These are phyloP conservation scores for Brachionus asplanchnoidis DNA, from an alignment of 1,140 invertebrate species.

Conservation along the genomic window DNA sequence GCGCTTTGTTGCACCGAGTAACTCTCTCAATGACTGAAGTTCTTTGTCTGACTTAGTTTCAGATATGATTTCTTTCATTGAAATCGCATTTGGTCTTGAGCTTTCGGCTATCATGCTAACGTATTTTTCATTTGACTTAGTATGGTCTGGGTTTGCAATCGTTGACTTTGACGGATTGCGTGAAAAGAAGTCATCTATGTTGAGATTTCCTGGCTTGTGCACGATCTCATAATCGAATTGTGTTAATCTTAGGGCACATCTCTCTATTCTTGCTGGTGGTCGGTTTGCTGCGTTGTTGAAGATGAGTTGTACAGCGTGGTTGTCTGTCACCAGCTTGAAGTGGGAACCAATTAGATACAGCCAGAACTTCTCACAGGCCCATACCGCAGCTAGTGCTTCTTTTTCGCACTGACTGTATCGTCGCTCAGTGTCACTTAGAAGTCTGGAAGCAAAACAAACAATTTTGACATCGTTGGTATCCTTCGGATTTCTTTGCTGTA, in stretches of 20 bases:
- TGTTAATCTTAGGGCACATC: not conserved
- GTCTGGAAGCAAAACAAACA: no score
- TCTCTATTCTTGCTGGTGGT: not conserved
- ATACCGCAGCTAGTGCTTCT: not conserved
- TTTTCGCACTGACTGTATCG: not conserved
- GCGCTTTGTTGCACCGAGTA: not conserved
- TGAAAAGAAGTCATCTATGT: not conserved
- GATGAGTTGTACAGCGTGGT: not conserved
- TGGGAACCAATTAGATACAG: not conserved
- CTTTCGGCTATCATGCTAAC: not conserved
- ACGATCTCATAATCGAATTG: not conserved
- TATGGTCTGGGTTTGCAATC: not conserved
- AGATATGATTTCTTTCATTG: not conserved
- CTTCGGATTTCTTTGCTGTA: no score
- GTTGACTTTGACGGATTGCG: not conserved
- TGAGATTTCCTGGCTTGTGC: not conserved
- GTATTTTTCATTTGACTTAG: not conserved
- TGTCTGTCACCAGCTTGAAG: not conserved
- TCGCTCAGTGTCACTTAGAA: not conserved
- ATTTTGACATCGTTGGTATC: no score
- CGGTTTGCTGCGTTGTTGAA: not conserved
- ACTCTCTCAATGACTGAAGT: not conserved
- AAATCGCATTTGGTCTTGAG: no score
- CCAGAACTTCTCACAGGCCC: constrained; percentile 9
- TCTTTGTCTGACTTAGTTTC: not conserved